Base-by-base conservation (phyloP, 2,113 vertebrate species). In the Amblyopsis rosae region DNA sequence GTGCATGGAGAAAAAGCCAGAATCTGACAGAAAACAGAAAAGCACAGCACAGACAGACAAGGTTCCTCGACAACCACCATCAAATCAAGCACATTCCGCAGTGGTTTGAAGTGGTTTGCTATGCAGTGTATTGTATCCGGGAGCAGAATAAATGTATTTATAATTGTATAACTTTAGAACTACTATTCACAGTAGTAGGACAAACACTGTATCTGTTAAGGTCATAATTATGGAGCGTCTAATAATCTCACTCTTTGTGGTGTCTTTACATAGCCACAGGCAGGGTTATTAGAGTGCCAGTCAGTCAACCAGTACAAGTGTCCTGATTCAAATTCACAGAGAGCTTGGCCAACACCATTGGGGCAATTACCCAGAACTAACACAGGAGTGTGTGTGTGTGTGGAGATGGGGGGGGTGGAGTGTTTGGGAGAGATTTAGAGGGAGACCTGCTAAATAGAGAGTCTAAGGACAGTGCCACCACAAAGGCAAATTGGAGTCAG, bases 301-400 rank as follows among this genome's bases (percentile, higher is more conserved):
- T 76, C 70, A 70, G 32, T 70, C 76, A 41, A 70, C 58, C 53
- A 72, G 66, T 62, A 41, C 65, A 71, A 78, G 60, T 50, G 59
- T 66, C 73, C 62, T 72, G 76, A 82, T 82, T 57, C 74, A 50
- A 75, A 82, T 76, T 78, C 54, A 64, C 16, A 13, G 57, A 49
- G 72, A 80, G 75, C 17, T 57, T 63, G 53, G 51, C 62, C 59
- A 79, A 79, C 63, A 67, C 47, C 73, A 71, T 70, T 69, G 64
- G 59, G 61, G 65, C 69, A 81, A 79, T 88, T 81, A 75, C 66
- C 63, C 63, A 60, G 64, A 67, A 67, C 57, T 59, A 67, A 72
- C 55, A 60, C 51, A 51, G 8, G 49, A 49, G 48, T 10, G 26
- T 26, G 26, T 3, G 26, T 19, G 19, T 26, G 26, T 26, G 26